These are phyloP conservation scores for Dissostichus mawsoni DNA, from an alignment of 2,113 vertebrate genomes.

Conservation along the genomic window DNA sequence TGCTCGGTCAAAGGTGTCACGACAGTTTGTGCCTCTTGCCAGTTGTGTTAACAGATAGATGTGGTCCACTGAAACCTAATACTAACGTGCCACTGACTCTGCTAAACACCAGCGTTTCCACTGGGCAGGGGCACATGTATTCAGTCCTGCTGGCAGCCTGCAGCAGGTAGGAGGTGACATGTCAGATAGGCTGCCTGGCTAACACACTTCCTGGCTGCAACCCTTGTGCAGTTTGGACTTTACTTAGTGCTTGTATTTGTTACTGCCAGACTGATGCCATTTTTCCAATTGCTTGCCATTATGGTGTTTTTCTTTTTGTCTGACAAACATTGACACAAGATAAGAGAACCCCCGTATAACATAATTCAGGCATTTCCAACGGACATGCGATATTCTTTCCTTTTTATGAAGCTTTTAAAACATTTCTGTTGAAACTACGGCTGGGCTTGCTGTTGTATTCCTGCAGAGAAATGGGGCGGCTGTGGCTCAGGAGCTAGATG, in stretches of 20 bases:
- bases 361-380: not conserved
- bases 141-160: slow-evolving; percentile 18
- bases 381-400: not conserved
- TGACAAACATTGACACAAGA: not conserved
- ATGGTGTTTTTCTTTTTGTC: not conserved
- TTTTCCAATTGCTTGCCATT: not conserved
- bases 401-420: not conserved
- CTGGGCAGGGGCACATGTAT: slow-evolving; percentile 5
- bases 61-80: slow-evolving; percentile 47
- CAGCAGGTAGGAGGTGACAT: slow-evolving; percentile 7
- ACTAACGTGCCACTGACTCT: slow-evolving; percentile 13
- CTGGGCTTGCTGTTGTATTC: slow-evolving; percentile 14
- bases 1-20: slow-evolving; percentile 30
- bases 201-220: not conserved
- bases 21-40: slow-evolving; percentile 29
- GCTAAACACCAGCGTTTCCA: slow-evolving; percentile 13
- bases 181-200: slow-evolving; percentile 11
- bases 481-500: too few species aligned
- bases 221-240: slow-evolving; percentile 22
- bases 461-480: not conserved
- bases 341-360: not conserved
- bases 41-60: slow-evolving; percentile 31
- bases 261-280: not conserved
- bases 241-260: not conserved
- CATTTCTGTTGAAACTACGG: not conserved